phyloP scores from a whole-genome alignment of 2,113 vertebrate species.

The Mesembrinibis cayennensis region DNA sequence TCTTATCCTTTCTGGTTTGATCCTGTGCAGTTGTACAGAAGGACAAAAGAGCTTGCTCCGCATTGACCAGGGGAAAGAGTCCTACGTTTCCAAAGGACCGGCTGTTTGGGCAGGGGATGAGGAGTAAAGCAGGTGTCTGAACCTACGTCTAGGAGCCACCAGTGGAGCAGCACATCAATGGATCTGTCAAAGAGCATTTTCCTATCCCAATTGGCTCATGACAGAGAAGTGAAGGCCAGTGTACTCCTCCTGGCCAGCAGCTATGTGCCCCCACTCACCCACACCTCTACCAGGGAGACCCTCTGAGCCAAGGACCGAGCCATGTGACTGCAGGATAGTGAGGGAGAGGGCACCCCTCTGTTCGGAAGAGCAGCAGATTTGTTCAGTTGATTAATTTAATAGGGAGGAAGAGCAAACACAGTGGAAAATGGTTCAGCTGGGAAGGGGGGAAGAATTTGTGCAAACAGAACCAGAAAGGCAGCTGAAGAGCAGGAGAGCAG shows the following conservation, averaged over 20 bases:
- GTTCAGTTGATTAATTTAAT: neutral
- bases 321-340: neutral
- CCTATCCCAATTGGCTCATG: neutral
- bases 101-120: neutral
- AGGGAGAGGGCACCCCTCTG: neutral
- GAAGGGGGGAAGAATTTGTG: neutral
- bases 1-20: conserved; percentile 24
- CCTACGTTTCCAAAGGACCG: neutral
- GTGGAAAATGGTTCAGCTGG: neutral
- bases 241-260: neutral
- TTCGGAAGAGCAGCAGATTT: neutral
- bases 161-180: fast-evolving
- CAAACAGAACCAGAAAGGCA: neutral
- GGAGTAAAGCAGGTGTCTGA: neutral
- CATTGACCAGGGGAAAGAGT: neutral
- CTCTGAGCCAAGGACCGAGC: neutral
- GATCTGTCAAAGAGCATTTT: neutral
- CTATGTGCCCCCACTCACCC: too few relatives aligned
- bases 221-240: neutral
- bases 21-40: neutral
- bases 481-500: neutral
- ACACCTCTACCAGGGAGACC: fast-evolving
- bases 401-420: neutral
- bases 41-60: neutral
- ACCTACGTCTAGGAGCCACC: neutral